A percentile compares a stretch with the other conserved stretches of the same genome.
phyloP scores from a whole-genome alignment of 2,113 vertebrate genomes.

The Brevimyrus niger region DNA sequence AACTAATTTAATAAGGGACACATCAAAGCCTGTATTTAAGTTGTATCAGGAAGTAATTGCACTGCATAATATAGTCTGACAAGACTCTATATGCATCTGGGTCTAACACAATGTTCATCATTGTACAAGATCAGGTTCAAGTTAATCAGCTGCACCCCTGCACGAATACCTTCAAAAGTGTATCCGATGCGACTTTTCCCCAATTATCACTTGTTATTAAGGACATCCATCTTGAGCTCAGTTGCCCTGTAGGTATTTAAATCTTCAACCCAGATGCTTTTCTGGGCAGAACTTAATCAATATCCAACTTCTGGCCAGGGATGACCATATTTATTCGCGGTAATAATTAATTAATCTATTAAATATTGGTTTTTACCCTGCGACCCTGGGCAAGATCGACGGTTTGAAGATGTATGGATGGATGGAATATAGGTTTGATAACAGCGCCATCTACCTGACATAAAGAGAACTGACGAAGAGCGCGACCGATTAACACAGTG shows the following conservation, averaged over 20 bases:
- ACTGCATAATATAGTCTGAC: background rate
- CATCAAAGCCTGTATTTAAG: background rate
- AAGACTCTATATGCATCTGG: background rate
- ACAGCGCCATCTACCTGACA: conserved; percentile 9
- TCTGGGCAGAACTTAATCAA: background rate
- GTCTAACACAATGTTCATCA: background rate
- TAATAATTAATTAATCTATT: background rate
- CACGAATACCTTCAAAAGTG: background rate
- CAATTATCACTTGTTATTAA: background rate
- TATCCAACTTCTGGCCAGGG: background rate
- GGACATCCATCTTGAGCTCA: background rate
- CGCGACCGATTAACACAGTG: background rate
- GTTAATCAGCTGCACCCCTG: background rate
- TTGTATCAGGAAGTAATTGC: background rate
- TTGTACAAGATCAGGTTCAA: background rate
- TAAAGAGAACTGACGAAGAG: background rate
- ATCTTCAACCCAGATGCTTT: background rate
- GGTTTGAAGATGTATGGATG: background rate
- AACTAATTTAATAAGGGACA: background rate
- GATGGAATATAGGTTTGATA: background rate
- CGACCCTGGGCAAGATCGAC: background rate
- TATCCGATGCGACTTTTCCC: background rate
- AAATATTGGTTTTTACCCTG: background rate
- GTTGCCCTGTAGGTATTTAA: background rate
- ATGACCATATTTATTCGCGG: background rate